Evolutionary conservation across 1,140 invertebrate genomes (phyloP).

Genomic region (Gryllus bimaculatus): DNA sequence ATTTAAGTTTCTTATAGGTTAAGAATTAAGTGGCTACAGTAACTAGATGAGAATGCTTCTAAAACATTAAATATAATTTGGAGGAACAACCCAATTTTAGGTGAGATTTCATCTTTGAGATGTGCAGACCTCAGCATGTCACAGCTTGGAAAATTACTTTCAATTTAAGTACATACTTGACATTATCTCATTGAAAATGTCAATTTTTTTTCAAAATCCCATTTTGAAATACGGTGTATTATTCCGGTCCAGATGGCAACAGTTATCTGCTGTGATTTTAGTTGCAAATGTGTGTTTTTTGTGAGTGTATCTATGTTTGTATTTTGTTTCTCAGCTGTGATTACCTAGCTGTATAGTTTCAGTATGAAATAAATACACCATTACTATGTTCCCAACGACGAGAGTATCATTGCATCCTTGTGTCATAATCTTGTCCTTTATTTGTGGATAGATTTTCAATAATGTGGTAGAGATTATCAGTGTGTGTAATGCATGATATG

Average conservation of each 20-base stretch:
- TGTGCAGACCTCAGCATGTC: slow-evolving; percentile 2
- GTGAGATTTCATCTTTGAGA: background rate
- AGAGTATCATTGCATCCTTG: background rate
- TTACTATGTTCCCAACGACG: slow-evolving; percentile 17
- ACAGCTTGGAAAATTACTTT: slow-evolving; percentile 11
- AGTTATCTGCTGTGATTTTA: slow-evolving; percentile 21
- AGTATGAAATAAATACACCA: slow-evolving; percentile 23
- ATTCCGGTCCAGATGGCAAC: slow-evolving; percentile 12
- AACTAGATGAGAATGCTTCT: background rate
- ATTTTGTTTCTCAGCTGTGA: slow-evolving; percentile 24
- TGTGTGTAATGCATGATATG: no score
- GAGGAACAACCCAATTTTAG: background rate
- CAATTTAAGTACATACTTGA: slow-evolving; percentile 4
- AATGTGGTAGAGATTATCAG: no score
- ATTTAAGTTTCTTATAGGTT: slow-evolving; percentile 12
- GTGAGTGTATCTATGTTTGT: slow-evolving; percentile 23
- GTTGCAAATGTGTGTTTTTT: slow-evolving; percentile 23
- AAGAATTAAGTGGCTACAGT: slow-evolving; percentile 10
- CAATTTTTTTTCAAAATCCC: slow-evolving; percentile 14
- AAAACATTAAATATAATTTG: slow-evolving; percentile 8
- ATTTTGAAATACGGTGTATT: slow-evolving; percentile 9
- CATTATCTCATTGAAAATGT: slow-evolving; percentile 13
- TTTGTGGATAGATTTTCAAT: no score
- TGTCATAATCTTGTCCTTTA: no score
- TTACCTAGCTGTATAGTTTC: slow-evolving; percentile 25